phyloP scores from a whole-genome alignment of 2,113 vertebrate genomes.

The Mungos mungo region DNA sequence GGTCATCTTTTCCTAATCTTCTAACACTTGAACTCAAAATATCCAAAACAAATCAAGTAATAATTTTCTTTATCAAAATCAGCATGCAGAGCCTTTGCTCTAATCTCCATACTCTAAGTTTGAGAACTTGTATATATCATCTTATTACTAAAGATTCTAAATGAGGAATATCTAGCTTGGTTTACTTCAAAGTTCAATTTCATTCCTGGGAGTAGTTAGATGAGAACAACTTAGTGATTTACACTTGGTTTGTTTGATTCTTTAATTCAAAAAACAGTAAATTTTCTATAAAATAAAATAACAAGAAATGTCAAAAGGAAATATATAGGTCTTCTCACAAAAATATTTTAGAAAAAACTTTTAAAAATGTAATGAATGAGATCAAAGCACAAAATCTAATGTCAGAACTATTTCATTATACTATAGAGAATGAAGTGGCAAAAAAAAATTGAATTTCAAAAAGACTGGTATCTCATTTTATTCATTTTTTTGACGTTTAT shows the following conservation, averaged over 20 bases:
- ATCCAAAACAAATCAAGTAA: not conserved
- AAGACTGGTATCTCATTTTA: not conserved
- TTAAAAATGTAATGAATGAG: not conserved
- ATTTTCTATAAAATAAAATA: not conserved
- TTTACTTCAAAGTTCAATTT: not conserved
- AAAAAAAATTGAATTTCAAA: not conserved
- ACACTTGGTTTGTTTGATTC: not conserved
- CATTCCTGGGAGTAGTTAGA: not conserved
- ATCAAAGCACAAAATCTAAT: not conserved
- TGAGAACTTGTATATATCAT: not conserved
- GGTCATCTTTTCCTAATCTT: not conserved
- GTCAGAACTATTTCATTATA: not conserved
- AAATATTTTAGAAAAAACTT: not conserved
- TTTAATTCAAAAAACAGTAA: not conserved
- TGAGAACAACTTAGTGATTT: not conserved
- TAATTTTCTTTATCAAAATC: not conserved
- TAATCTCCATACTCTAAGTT: not conserved
- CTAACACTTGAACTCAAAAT: conserved; percentile 18
- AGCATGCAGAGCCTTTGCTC: not conserved
- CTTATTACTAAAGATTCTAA: not conserved
- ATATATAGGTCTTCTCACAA: not conserved
- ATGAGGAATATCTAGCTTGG: not conserved
- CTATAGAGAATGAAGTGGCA: not conserved
- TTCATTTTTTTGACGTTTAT: no score
- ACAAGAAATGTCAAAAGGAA: not conserved